These are phyloP conservation scores for Peromyscus attwateri DNA, from an alignment of 2,797 vertebrate species.

Conservation along the genomic window DNA sequence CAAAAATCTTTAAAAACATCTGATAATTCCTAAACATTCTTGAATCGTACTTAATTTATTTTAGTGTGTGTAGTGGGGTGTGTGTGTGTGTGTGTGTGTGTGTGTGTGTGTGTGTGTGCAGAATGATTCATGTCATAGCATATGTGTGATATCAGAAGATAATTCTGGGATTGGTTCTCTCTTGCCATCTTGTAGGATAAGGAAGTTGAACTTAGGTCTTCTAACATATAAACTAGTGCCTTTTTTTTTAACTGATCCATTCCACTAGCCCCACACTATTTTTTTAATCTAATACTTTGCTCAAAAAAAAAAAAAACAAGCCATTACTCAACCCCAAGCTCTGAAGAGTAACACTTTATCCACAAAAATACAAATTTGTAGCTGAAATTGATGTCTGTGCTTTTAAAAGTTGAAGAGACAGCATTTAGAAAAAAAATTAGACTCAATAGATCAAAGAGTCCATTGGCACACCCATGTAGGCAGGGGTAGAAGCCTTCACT, in stretches of 20 bases:
- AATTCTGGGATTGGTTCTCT: background rate
- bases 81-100: too few species aligned
- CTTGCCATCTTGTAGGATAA: background rate
- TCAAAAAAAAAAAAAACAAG: background rate
- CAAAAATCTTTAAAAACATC: background rate
- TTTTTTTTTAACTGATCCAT: background rate
- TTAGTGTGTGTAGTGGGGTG: background rate
- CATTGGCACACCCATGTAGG: background rate
- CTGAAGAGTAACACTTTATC: background rate
- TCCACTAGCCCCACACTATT: background rate
- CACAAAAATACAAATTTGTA: background rate
- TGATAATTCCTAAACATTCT: background rate
- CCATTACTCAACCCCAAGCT: background rate
- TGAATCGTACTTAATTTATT: conserved; percentile 4
- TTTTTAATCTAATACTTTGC: background rate
- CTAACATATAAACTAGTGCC: background rate
- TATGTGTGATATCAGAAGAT: background rate
- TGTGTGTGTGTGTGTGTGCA: background rate
- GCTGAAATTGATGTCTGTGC: background rate
- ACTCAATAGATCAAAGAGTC: background rate
- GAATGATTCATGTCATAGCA: background rate
- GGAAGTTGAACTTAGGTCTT: background rate
- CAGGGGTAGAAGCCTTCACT: background rate
- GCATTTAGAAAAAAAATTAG: background rate
- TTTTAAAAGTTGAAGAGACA: background rate